Evolutionary conservation across 2,797 vertebrate species (phyloP).

Genomic region (Hydrolagus colliei): DNA sequence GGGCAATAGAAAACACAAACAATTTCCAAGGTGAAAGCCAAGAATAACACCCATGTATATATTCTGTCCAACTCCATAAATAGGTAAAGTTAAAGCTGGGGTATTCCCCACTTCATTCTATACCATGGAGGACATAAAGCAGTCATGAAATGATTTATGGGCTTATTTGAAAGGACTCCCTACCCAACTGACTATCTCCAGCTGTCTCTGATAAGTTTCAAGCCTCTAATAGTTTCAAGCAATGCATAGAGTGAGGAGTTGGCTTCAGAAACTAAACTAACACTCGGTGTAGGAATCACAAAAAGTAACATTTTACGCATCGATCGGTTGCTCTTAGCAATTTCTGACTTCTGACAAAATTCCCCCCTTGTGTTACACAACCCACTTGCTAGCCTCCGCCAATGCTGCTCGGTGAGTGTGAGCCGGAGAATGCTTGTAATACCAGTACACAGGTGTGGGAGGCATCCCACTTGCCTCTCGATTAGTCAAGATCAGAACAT

Average conservation of each 20-base stretch:
- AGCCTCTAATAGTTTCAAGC: not conserved
- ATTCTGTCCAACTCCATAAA: not conserved
- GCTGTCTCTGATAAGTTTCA: not conserved
- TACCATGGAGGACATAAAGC: not conserved
- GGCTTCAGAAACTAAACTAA: too few relatives aligned
- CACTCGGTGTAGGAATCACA: too few relatives aligned
- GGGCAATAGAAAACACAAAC: not conserved
- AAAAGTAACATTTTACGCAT: too few relatives aligned
- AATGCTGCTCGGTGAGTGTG: not conserved
- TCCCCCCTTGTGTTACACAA: not conserved
- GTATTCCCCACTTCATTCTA: not conserved
- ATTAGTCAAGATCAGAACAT: not conserved
- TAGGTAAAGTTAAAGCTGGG: not conserved
- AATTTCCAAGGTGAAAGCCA: not conserved
- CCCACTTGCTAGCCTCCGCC: not conserved
- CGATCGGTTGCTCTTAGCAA: not conserved
- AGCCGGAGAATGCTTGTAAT: not conserved
- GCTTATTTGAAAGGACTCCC: too few relatives aligned
- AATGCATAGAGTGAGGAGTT: too few relatives aligned
- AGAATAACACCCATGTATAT: too few relatives aligned
- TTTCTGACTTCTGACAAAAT: not conserved
- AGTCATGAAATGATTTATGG: not conserved
- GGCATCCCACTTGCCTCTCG: not conserved
- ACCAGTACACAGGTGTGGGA: not conserved
- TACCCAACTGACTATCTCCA: not conserved